These are phyloP conservation scores for Amia ocellicauda DNA, from an alignment of 2,113 vertebrate genomes.

Conservation along the genomic window DNA sequence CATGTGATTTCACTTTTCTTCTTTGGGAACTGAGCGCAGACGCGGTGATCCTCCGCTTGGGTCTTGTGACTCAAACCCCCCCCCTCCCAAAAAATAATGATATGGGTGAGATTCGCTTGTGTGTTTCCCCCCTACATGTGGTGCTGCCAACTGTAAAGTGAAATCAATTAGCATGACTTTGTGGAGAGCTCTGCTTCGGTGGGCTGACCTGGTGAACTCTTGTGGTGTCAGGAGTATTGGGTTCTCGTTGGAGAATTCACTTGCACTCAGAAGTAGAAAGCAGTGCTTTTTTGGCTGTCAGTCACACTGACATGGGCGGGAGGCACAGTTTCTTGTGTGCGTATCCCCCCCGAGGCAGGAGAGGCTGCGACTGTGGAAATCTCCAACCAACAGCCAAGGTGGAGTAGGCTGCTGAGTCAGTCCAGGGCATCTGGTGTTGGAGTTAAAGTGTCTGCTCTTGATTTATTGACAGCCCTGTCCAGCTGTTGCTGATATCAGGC, in stretches of 20 bases:
- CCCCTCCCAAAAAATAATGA: too few relatives aligned
- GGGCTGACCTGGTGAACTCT: neutral
- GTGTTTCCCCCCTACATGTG: neutral
- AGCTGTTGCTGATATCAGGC: conserved; percentile 14
- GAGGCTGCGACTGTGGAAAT: conserved; percentile 9
- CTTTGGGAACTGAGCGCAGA: conserved; percentile 2
- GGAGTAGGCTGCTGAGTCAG: too few relatives aligned
- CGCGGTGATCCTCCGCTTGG: conserved; percentile 1
- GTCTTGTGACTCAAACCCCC: conserved; percentile 20
- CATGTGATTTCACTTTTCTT: conserved; percentile 37
- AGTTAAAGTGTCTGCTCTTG: neutral
- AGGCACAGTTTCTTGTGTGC: conserved; percentile 5
- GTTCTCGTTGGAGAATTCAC: neutral
- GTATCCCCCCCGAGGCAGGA: conserved; percentile 2
- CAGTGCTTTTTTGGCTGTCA: conserved; percentile 13
- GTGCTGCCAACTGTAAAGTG: neutral
- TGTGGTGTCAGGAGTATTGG: neutral
- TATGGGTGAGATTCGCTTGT: neutral
- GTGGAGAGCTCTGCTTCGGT: neutral
- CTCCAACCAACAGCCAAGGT: neutral
- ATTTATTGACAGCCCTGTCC: neutral
- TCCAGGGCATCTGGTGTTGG: too few relatives aligned
- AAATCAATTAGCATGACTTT: conserved; percentile 1
- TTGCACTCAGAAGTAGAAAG: too few relatives aligned
- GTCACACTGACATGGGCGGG: conserved; percentile 3